Base-by-base conservation (phyloP, 2,797 vertebrate species). In the Gymnothorax javanicus region DNA sequence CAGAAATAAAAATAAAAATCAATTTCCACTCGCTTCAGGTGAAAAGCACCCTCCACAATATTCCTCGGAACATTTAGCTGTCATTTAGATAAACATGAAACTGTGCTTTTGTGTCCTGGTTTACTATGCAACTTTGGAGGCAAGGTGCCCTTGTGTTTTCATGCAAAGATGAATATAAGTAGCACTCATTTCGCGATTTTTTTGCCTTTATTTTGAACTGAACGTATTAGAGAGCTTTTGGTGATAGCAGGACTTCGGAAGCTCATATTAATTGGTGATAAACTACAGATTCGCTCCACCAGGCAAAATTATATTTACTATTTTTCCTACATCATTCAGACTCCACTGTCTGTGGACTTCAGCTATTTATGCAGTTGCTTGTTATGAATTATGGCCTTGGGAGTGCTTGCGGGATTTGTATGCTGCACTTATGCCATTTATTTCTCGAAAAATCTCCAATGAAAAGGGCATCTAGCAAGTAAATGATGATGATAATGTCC, bases 161-260 rank as follows among this genome's bases (percentile, higher is more conserved):
- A 81, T 84, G 83, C 57, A 79, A 85, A 87, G 73, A 79, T 73
- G 73, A 56, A 50, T 33, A 64, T 87, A 77, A n/a, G 69, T 27
- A 27, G 25, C 25, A 12, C 25, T 71, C 69, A 9, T 8, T 59
- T 59, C 58, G 58, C 2, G 33, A 43, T 43, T 5, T 62, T 5
- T 33, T 50, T 54, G 77, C 23, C 77, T 81, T 50, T 20, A 23
- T 7, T 81, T 56, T 81, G 77, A 6, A 52, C 20, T 50, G 12
- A 81, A 81, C 56, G 52, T n/a, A 27, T 52, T 73, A 43, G 5
- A 50, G 4, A 50, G 73, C 33, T 17, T 77, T 17, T 77, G 73
- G 43, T 77, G 17, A 17, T 17, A 50, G 33, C 73, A 77, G 73
- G 43, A 50, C 13, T 33, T 50, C 52, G 73, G 27, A 13, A 52